Percentiles rank a stretch among this genome's conserved stretches.
phyloP scores from a whole-genome alignment of 64 coral and sea anemone genomes.

The Montipora capricornis region DNA sequence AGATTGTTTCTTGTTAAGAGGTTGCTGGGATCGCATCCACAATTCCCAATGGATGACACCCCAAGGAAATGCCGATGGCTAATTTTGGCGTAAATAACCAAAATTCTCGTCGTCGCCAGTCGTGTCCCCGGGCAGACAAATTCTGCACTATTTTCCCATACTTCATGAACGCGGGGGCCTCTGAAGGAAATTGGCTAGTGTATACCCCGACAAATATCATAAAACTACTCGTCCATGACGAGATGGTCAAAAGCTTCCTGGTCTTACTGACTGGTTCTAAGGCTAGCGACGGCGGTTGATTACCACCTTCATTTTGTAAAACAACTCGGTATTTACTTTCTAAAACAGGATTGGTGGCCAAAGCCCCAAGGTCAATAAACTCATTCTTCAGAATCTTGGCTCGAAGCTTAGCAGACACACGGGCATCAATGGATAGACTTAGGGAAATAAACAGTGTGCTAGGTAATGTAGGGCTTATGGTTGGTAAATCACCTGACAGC shows the following conservation, averaged over 20 bases:
- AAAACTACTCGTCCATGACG: constrained; percentile 52
- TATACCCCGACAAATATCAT: constrained; percentile 59
- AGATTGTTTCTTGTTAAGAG: neutral
- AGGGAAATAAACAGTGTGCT: constrained; percentile 18
- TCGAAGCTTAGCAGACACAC: constrained; percentile 15
- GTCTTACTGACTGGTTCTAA: constrained; percentile 37
- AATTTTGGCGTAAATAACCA: constrained; percentile 28
- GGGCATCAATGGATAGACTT: constrained; percentile 41
- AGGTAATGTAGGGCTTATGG: constrained; percentile 1
- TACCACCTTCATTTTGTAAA: neutral
- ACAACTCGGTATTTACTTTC: constrained; percentile 19
- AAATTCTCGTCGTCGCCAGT: constrained; percentile 75
- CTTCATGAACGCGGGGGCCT: constrained; percentile 23
- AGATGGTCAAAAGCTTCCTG: neutral
- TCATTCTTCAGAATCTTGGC: constrained; percentile 47
- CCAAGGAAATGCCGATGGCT: constrained; percentile 5
- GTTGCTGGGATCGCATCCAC: constrained; percentile 28
- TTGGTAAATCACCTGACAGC: constrained; percentile 9
- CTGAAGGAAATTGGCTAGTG: constrained; percentile 19
- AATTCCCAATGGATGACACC: constrained; percentile 37
- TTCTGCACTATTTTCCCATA: constrained; percentile 38
- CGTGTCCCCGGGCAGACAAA: constrained; percentile 49
- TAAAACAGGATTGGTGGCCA: constrained; percentile 4
- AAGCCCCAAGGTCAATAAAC: constrained; percentile 55
- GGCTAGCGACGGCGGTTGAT: neutral